Evolutionary conservation across 2,888 invertebrate genomes (phyloP).

Genomic region (Halocaridina rubra): DNA sequence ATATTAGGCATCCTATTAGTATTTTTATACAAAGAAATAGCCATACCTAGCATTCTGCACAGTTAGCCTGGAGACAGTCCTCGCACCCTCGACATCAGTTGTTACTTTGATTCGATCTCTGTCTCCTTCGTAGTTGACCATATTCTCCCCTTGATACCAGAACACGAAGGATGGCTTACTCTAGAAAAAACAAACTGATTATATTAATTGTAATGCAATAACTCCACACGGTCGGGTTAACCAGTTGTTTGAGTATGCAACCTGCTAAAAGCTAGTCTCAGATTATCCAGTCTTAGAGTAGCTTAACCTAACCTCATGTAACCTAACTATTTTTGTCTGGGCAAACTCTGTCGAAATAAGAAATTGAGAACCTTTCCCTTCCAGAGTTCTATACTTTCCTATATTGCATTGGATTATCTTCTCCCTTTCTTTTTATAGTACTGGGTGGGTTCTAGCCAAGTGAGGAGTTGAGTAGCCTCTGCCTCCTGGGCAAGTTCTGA

Average conservation of each 20-base stretch:
- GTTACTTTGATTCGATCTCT: constrained; percentile 9
- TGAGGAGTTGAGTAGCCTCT: no score
- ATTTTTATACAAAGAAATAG: no score
- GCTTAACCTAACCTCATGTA: neutral
- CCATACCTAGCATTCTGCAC: constrained; percentile 28
- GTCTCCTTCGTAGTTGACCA: constrained; percentile 51
- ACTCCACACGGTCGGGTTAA: no score
- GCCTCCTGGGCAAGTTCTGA: no score
- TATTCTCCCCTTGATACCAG: constrained; percentile 52
- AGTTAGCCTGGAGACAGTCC: constrained; percentile 31
- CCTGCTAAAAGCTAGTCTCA: neutral
- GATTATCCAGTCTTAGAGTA: neutral
- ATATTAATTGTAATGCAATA: no score
- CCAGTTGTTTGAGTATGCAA: no score
- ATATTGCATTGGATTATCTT: no score
- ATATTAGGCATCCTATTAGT: no score
- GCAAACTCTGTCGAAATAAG: neutral
- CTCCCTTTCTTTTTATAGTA: no score
- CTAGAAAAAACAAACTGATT: neutral
- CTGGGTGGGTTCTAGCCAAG: no score
- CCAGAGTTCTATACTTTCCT: no score
- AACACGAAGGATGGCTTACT: constrained; percentile 49
- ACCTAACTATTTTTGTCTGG: neutral
- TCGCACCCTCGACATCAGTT: constrained; percentile 26
- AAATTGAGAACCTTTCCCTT: neutral